Base-by-base conservation (phyloP, 2,113 vertebrate species). In the Hoplias malabaricus region DNA sequence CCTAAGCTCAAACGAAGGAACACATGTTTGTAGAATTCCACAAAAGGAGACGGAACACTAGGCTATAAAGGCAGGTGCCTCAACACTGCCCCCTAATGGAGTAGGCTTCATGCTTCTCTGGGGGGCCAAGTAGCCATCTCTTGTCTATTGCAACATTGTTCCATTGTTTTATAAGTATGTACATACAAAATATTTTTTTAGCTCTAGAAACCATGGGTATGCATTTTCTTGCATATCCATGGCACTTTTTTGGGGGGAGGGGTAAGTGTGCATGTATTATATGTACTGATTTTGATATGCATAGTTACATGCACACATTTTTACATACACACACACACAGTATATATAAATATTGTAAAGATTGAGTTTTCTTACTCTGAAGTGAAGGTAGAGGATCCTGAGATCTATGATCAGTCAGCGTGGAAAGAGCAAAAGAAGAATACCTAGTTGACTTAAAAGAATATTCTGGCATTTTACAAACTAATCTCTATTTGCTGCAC, bases 131-230 rank as follows among this genome's bases (percentile, higher is more conserved):
- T 84, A 81, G 84, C 85, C 80, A 83, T 86, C 81, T 73, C 61
- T 84, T 70, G 83, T 85, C 87, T 86, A 82, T 85, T 87, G 59
- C 38, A 84, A 85, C 80, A 85, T 88, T 79, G 85, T 83, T 83
- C 75, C 85, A 83, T 86, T 69, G 68, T 90, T 87, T 89, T 84
- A 84, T 89, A 86, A 78, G 54, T 16, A 40, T 90, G 80, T 90
- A 83, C 83, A 84, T 83, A 86, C 77, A 87, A 75, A 79, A 87
- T 77, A 83, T 87, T 83, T 90, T 88, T 83, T 84, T 86, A 82
- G 81, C 72, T 66, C 82, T 86, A 80, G 84, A 81, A 77, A 86
- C 76, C 79, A 80, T 85, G 65, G 80, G 74, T 85, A 81, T 85
- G 84, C 84, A 76, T 88, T 85, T 69, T 79, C 57, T 69, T 56